phyloP scores from a whole-genome alignment of 2,797 vertebrate genomes.

The Erithacus rubecula region DNA sequence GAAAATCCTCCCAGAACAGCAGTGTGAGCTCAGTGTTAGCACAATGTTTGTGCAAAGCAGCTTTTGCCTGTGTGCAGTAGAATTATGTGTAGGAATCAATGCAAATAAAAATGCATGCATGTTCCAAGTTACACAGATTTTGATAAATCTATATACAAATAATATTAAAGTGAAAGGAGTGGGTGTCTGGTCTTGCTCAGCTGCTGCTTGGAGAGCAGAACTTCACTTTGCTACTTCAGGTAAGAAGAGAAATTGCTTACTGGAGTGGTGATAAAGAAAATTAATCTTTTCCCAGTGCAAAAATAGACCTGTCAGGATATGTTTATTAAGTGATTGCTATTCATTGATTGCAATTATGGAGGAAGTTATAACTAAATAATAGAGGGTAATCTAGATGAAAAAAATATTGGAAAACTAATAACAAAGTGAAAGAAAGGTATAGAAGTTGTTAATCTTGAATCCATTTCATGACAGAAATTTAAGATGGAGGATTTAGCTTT shows the following conservation, averaged over 20 bases:
- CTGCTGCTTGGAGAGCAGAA: not conserved
- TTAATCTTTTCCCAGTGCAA: slow-evolving; percentile 74
- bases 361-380: slow-evolving; percentile 71
- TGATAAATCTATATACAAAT: not conserved
- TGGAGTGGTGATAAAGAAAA: slow-evolving; percentile 73
- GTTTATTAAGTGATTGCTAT: slow-evolving; percentile 74
- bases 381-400: slow-evolving; percentile 53
- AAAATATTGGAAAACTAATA: slow-evolving; percentile 54
- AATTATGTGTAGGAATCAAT: not conserved
- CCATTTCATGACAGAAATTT: not conserved
- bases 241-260: slow-evolving; percentile 64
- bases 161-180: not conserved
- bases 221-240: slow-evolving; percentile 53
- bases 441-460: slow-evolving; percentile 30
- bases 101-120: not conserved
- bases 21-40: not conserved
- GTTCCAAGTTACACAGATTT: not conserved
- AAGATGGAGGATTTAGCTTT: slow-evolving; percentile 2
- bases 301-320: slow-evolving; percentile 71
- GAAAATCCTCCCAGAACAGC: not conserved
- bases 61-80: not conserved
- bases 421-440: slow-evolving; percentile 27
- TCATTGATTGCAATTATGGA: slow-evolving; percentile 73
- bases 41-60: slow-evolving; percentile 20
- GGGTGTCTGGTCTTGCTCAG: not conserved